Percentiles rank a stretch among this genome's conserved stretches.
Evolutionary conservation across 2,113 vertebrate genomes (phyloP).

Genomic region (Galeopterus variegatus): DNA sequence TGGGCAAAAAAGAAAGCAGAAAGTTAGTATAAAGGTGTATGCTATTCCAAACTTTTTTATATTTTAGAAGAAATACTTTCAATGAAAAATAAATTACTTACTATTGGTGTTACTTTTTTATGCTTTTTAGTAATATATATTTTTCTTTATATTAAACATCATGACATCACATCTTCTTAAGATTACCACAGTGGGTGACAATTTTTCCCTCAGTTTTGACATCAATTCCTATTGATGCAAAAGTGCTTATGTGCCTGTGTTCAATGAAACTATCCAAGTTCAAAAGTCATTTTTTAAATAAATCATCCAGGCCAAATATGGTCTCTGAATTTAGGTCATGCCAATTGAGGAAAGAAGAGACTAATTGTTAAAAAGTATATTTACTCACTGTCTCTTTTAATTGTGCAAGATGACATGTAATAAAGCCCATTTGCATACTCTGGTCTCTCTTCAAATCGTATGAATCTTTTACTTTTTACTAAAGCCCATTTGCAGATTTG

Average conservation of each 20-base stretch:
- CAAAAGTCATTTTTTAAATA: slow-evolving; percentile 69
- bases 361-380: slow-evolving; percentile 18
- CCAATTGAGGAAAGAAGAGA: slow-evolving; percentile 40
- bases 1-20: not conserved
- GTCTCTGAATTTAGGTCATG: slow-evolving; percentile 66
- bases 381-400: slow-evolving; percentile 43
- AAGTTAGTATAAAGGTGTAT: not conserved
- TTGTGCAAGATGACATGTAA: not conserved
- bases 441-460: too few relatives aligned
- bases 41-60: not conserved
- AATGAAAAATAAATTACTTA: not conserved
- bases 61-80: slow-evolving; percentile 16
- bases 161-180: not conserved
- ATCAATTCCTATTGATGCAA: slow-evolving; percentile 7
- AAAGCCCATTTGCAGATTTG: not conserved
- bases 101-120: not conserved
- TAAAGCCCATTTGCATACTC: not conserved
- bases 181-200: not conserved
- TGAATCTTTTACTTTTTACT: not conserved
- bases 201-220: not conserved
- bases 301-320: slow-evolving; percentile 39
- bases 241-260: not conserved
- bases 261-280: slow-evolving; percentile 39
- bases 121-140: not conserved
- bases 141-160: not conserved